Evolutionary conservation across 2,888 invertebrate species (phyloP).

Genomic region (Aphidoletes aphidimyza): DNA sequence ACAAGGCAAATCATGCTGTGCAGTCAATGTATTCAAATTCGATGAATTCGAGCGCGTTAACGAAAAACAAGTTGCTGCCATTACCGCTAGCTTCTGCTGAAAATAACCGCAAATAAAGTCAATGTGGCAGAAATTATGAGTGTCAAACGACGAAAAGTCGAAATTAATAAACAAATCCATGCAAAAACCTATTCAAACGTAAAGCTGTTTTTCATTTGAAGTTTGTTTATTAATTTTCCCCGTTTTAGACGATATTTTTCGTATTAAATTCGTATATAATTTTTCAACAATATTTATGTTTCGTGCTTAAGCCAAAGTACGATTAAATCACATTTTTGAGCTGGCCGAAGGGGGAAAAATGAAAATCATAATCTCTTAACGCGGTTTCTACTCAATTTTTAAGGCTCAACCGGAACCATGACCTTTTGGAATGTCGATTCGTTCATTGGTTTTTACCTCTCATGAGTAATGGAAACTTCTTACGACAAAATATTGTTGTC

Average conservation of each 20-base stretch:
- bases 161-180: constrained; percentile 2
- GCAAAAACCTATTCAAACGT: neutral
- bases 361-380: neutral
- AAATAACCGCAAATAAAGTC: constrained; percentile 23
- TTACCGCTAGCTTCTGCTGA: neutral
- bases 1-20: neutral
- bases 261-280: neutral
- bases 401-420: neutral
- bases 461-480: neutral
- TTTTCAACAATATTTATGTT: neutral
- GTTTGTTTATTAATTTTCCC: constrained; percentile 31
- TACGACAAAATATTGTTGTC: neutral
- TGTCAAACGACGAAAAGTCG: neutral
- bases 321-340: too few species aligned
- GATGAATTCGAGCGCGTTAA: neutral
- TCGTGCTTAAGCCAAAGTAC: neutral
- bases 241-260: neutral
- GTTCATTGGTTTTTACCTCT: constrained; percentile 20
- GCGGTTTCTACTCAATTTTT: neutral
- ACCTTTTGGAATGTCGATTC: neutral
- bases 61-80: neutral
- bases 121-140: constrained; percentile 33
- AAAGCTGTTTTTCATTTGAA: neutral
- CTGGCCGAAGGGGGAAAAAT: neutral
- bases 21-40: neutral